Conservation (phyloP, 1,140 invertebrate species). For the Neoseiulus cucumeris region DNA sequence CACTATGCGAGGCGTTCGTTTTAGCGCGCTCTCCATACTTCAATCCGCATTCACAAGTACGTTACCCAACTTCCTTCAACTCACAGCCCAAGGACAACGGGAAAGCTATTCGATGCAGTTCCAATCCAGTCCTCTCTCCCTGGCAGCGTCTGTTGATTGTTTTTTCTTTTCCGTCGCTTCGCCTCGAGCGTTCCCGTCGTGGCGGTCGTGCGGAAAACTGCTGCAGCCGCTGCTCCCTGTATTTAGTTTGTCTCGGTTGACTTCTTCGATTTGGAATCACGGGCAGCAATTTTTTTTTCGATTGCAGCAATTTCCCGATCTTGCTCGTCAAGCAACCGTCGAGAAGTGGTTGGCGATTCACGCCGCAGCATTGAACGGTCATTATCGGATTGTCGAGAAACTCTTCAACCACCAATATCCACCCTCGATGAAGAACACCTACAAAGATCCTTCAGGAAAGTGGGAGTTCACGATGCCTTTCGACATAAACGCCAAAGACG, state of each 20-base stretch:
- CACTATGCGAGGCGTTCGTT: too few species aligned
- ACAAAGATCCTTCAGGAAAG: slow-evolving; percentile 44
- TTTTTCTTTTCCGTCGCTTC: too few species aligned
- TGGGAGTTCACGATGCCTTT: slow-evolving; percentile 69
- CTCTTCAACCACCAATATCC: slow-evolving; percentile 67
- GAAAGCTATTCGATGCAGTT: too few species aligned
- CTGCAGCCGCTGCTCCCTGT: background rate
- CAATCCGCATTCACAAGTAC: too few species aligned
- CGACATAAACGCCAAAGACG: slow-evolving; percentile 71
- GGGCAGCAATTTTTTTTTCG: slow-evolving; percentile 17
- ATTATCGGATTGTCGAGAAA: slow-evolving; percentile 48
- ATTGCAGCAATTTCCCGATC: slow-evolving; percentile 40
- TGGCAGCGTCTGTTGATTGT: too few species aligned
- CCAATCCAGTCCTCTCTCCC: too few species aligned
- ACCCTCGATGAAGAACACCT: slow-evolving; percentile 41
- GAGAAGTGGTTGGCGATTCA: slow-evolving; percentile 81
- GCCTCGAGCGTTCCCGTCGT: too few species aligned
- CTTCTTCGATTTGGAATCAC: background rate
- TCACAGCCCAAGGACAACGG: too few species aligned
- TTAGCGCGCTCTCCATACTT: too few species aligned
- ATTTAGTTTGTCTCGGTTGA: background rate
- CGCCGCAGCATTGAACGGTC: slow-evolving; percentile 69
- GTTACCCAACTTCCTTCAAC: too few species aligned
- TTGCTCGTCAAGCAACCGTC: slow-evolving; percentile 52
- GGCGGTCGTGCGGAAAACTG: too few species aligned